phyloP scores from a whole-genome alignment of 2,113 vertebrate species.

The Bothrops jararaca region DNA sequence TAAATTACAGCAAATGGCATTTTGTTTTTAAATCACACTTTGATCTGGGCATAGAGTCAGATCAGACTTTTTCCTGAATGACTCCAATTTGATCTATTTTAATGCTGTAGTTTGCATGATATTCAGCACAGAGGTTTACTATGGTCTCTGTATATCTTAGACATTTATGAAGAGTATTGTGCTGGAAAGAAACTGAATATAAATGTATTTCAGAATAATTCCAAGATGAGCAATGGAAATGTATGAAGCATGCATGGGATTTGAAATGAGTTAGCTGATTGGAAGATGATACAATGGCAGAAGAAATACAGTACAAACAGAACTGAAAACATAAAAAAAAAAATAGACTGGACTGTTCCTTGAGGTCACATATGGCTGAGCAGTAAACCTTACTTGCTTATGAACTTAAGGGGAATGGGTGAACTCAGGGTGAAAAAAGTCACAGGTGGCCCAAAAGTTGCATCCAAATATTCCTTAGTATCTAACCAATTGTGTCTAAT shows the following conservation, averaged over 20 bases:
- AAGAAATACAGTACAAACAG: neutral
- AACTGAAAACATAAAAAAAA: neutral
- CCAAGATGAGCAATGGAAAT: neutral
- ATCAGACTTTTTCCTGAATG: neutral
- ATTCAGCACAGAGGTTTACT: neutral
- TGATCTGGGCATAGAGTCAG: neutral
- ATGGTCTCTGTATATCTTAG: neutral
- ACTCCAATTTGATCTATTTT: neutral
- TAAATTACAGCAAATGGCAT: neutral
- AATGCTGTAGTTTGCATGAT: neutral
- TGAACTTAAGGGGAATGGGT: neutral
- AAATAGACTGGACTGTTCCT: neutral
- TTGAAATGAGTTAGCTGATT: neutral
- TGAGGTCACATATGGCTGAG: neutral
- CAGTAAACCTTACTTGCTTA: neutral
- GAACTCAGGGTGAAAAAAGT: neutral
- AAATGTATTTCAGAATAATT: neutral
- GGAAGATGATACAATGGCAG: neutral
- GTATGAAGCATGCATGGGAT: neutral
- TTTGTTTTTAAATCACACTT: neutral
- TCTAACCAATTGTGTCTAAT: neutral
- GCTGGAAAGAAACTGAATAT: neutral
- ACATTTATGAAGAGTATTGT: neutral
- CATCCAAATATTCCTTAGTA: neutral
- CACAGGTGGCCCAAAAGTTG: neutral